Evolutionary conservation across 1,140 invertebrate genomes (phyloP).

Genomic region (Calephelis nemesis): DNA sequence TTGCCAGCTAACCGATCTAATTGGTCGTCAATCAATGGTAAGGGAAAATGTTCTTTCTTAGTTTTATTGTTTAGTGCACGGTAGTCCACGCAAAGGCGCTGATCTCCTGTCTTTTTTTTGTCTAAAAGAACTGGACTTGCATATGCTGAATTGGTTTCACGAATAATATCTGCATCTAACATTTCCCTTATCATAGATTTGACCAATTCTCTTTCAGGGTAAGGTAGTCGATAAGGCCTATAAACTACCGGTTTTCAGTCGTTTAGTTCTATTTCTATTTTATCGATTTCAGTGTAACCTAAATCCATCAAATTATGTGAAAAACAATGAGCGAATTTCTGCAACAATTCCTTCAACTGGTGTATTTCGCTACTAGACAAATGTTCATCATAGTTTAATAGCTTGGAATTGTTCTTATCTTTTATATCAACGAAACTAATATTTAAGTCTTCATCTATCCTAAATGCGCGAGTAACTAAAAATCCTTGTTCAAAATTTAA

Average conservation of each 20-base stretch:
- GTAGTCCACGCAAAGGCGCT: background rate
- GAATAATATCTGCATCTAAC: constrained; percentile 16
- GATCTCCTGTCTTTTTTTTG: background rate
- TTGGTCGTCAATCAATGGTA: constrained; percentile 21
- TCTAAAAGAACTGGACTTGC: background rate
- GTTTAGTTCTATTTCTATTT: constrained; percentile 5
- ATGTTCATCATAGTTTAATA: no score
- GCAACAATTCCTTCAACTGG: background rate
- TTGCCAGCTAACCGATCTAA: constrained; percentile 16
- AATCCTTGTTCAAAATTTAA: no score
- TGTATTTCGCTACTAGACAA: no score
- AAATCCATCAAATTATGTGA: constrained; percentile 3
- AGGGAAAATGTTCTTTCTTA: background rate
- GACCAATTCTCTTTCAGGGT: constrained; percentile 7
- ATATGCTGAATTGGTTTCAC: background rate
- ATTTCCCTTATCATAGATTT: constrained; percentile 22
- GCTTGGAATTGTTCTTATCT: no score
- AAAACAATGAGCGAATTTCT: background rate
- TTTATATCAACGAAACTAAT: no score
- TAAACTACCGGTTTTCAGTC: background rate
- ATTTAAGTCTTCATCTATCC: no score
- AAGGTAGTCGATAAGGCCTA: background rate
- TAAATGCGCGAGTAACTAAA: no score
- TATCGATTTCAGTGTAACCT: background rate
- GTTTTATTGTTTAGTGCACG: background rate